Evolutionary conservation across 2,888 invertebrate genomes (phyloP).

Genomic region (Mythimna impura): DNA sequence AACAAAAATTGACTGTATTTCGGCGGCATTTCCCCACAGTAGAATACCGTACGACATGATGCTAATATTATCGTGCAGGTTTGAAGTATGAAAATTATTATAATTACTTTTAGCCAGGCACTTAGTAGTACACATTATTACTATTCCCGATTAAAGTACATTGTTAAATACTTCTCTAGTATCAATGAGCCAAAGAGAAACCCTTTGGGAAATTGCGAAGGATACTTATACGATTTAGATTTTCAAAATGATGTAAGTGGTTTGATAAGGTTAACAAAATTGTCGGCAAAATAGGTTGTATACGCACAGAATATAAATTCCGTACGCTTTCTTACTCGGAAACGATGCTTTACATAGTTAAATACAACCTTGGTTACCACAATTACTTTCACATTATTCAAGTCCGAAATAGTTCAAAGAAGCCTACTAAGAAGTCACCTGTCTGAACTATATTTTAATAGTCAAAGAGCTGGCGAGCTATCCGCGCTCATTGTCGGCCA

Average conservation of each 20-base stretch:
- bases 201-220: neutral
- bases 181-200: neutral
- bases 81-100: neutral
- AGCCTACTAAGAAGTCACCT: conserved; percentile 37
- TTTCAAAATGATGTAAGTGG: neutral
- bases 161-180: neutral
- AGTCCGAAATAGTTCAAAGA: conserved; percentile 42
- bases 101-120: neutral
- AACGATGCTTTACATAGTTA: neutral
- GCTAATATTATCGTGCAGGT: neutral
- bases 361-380: neutral
- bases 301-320: neutral
- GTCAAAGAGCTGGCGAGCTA: conserved; percentile 56
- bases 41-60: too few species aligned
- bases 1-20: too few species aligned
- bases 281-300: too few species aligned
- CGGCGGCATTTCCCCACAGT: too few species aligned
- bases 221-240: neutral
- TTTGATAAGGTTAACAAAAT: neutral
- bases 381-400: neutral
- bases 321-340: neutral
- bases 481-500: conserved; percentile 68
- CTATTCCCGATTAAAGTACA: neutral
- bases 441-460: conserved; percentile 55
- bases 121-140: neutral